These are phyloP conservation scores for Cerceris ruficornis DNA, from an alignment of 2,888 invertebrate genomes.

Conservation along the genomic window DNA sequence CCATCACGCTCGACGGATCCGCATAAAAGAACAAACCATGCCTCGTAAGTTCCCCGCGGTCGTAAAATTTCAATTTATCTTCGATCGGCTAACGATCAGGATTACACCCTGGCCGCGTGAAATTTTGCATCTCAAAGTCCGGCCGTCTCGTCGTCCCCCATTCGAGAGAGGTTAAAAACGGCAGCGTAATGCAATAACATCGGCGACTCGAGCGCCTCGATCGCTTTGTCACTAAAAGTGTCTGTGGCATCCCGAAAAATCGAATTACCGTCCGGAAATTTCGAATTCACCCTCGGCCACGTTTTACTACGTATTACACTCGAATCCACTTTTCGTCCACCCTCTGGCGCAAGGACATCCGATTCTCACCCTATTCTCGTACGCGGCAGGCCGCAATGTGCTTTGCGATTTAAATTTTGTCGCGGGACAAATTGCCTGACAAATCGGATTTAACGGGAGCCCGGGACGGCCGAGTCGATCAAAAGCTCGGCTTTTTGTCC, in stretches of 20 bases:
- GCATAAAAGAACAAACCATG: no score
- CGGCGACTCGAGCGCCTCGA: not conserved
- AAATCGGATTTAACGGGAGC: slow-evolving; percentile 74
- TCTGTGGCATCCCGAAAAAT: slow-evolving; percentile 73
- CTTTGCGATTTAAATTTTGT: slow-evolving; percentile 82
- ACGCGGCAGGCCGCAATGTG: slow-evolving; percentile 63
- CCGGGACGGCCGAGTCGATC: slow-evolving; percentile 49
- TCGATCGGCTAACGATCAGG: no score
- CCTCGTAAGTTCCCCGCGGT: no score
- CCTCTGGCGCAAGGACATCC: slow-evolving; percentile 73
- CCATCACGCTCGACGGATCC: no score
- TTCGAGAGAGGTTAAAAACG: slow-evolving; percentile 20
- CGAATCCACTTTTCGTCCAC: slow-evolving; percentile 78
- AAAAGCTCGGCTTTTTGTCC: slow-evolving; percentile 53
- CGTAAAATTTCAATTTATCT: no score
- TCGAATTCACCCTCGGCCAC: slow-evolving; percentile 79
- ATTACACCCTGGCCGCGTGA: no score
- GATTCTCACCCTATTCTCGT: slow-evolving; percentile 47
- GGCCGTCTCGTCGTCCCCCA: not conserved
- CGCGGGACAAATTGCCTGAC: slow-evolving; percentile 79
- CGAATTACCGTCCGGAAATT: slow-evolving; percentile 77
- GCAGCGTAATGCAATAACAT: slow-evolving; percentile 43
- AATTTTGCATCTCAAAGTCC: not conserved
- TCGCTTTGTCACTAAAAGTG: slow-evolving; percentile 59
- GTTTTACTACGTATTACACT: slow-evolving; percentile 75